Evolutionary conservation across 2,113 vertebrate species (phyloP).

Genomic region (Phasianus colchicus): DNA sequence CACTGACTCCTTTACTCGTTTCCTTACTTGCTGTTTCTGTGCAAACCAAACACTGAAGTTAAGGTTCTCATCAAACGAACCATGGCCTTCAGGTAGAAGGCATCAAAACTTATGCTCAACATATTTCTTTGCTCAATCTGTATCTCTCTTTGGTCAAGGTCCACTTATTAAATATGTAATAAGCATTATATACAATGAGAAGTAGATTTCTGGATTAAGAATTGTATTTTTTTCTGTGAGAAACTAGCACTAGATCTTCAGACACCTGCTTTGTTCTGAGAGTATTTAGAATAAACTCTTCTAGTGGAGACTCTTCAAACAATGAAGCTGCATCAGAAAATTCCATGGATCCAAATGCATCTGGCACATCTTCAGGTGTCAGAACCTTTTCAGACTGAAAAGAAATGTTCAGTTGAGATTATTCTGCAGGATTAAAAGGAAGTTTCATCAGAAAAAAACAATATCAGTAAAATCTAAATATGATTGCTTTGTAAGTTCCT

Average conservation of each 20-base stretch:
- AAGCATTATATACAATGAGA: background rate
- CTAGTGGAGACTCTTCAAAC: constrained; percentile 49
- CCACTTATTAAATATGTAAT: background rate
- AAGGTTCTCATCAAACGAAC: background rate
- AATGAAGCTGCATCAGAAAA: constrained; percentile 56
- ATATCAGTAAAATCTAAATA: background rate
- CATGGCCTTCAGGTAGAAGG: background rate
- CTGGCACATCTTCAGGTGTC: constrained; percentile 60
- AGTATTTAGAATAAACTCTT: constrained; percentile 14
- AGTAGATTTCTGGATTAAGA: background rate
- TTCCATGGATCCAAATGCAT: constrained; percentile 74
- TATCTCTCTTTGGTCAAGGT: background rate
- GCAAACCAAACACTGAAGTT: background rate
- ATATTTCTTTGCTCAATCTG: background rate
- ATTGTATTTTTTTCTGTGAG: background rate
- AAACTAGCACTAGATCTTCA: background rate
- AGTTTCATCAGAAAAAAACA: background rate
- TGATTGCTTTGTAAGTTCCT: background rate
- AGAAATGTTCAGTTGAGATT: background rate
- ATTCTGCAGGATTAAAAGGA: background rate
- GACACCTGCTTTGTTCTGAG: constrained; percentile 43
- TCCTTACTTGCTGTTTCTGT: background rate
- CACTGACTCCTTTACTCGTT: background rate
- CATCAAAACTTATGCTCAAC: background rate
- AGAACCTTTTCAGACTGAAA: constrained; percentile 71